phyloP scores from a whole-genome alignment of 2,113 vertebrate genomes.

The Anoura caudifer region DNA sequence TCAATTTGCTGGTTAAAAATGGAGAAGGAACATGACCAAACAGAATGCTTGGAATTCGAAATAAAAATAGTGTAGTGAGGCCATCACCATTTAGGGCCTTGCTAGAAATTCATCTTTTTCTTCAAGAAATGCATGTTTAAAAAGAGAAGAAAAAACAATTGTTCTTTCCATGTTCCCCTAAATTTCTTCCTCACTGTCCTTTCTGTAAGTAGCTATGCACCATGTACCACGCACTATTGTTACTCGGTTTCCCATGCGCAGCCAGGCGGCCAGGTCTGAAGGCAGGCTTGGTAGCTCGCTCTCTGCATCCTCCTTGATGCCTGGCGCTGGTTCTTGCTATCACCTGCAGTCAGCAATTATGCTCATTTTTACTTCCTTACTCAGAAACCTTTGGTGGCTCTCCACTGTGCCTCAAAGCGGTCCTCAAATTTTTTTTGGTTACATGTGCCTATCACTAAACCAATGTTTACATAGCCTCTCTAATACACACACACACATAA shows the following conservation, averaged over 20 bases:
- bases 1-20: conserved; percentile 42
- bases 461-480: not conserved
- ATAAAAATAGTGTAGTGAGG: conserved; percentile 17
- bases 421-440: not conserved
- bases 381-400: not conserved
- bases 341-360: not conserved
- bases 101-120: not conserved
- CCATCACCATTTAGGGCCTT: not conserved
- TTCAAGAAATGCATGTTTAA: not conserved
- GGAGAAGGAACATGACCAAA: not conserved
- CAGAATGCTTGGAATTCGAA: conserved; percentile 31
- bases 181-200: not conserved
- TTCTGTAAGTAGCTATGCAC: not conserved
- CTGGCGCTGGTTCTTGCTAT: not conserved
- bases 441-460: not conserved
- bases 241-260: not conserved
- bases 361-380: not conserved
- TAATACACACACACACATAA: not conserved
- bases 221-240: not conserved
- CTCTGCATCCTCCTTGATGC: not conserved
- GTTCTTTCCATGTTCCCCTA: not conserved
- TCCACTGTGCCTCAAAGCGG: not conserved
- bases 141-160: conserved; percentile 3
- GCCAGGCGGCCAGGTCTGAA: not conserved
- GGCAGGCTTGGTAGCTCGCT: not conserved